Percentiles rank a stretch among this genome's conserved stretches.
These are phyloP conservation scores for Sarcophaga variegata DNA, from an alignment of 2,888 invertebrate species.

Conservation along the genomic window DNA sequence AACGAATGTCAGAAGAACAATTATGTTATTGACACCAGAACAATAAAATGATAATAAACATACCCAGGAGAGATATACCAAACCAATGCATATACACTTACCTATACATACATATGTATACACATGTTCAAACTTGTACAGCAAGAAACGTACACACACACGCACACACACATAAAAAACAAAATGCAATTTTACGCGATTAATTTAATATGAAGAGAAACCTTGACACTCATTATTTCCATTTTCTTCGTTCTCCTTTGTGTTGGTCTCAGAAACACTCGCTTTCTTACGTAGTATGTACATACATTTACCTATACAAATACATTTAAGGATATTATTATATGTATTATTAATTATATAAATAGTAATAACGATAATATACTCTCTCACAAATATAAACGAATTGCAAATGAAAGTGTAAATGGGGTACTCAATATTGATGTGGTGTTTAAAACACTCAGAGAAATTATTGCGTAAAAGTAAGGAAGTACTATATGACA, in stretches of 20 bases:
- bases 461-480: background rate
- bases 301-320: background rate
- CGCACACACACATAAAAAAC: conserved; percentile 10
- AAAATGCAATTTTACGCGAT: conserved; percentile 44
- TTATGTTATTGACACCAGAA: conserved; percentile 67
- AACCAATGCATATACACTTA: background rate
- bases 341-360: background rate
- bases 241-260: background rate
- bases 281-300: background rate
- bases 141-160: background rate
- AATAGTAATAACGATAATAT: background rate
- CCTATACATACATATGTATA: background rate
- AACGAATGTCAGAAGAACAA: conserved; percentile 62
- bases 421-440: background rate
- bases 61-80: conserved; percentile 45
- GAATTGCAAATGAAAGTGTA: background rate
- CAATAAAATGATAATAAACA: conserved; percentile 65
- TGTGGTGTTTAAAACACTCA: background rate
- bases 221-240: conserved; percentile 5
- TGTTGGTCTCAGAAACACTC: background rate
- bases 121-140: background rate
- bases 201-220: conserved; percentile 18
- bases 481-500: too few species aligned
- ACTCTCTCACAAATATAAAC: background rate
- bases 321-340: background rate